phyloP scores from a whole-genome alignment of 2,888 invertebrate species.

The Acronicta aceris region DNA sequence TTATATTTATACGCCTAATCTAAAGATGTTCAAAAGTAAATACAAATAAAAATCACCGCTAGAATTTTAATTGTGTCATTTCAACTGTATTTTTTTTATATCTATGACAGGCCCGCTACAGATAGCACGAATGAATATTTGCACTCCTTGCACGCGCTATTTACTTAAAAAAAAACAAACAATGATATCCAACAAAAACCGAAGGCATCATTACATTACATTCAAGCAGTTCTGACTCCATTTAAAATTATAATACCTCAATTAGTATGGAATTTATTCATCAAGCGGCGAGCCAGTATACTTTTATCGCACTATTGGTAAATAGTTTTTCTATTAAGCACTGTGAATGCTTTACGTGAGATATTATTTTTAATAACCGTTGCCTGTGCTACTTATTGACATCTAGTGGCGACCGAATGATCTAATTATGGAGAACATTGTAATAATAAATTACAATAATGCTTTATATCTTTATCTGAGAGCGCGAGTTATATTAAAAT shows the following conservation, averaged over 20 bases:
- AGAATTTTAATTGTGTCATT: neutral
- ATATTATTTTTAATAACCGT: slow-evolving; percentile 20
- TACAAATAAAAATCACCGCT: no score
- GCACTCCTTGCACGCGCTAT: neutral
- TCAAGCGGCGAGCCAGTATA: slow-evolving; percentile 3
- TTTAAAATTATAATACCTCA: slow-evolving; percentile 48
- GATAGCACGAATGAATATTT: slow-evolving; percentile 11
- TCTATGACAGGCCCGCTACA: neutral
- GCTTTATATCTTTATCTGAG: slow-evolving; percentile 9
- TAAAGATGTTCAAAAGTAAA: no score
- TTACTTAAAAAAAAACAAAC: slow-evolving; percentile 13
- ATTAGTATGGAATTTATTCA: slow-evolving; percentile 52
- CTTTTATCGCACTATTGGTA: slow-evolving; percentile 14
- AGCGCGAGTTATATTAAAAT: neutral
- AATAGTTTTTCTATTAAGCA: slow-evolving; percentile 18
- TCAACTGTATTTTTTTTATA: neutral
- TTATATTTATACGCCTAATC: no score
- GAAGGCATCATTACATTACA: slow-evolving; percentile 4
- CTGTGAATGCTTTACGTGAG: slow-evolving; percentile 18
- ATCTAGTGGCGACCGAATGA: slow-evolving; percentile 32
- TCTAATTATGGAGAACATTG: slow-evolving; percentile 18
- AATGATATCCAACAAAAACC: slow-evolving; percentile 18
- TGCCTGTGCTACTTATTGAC: slow-evolving; percentile 31
- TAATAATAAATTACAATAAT: neutral
- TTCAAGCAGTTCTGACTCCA: slow-evolving; percentile 28